phyloP scores from a whole-genome alignment of 2,888 invertebrate species.

The Gnatocerus cornutus region DNA sequence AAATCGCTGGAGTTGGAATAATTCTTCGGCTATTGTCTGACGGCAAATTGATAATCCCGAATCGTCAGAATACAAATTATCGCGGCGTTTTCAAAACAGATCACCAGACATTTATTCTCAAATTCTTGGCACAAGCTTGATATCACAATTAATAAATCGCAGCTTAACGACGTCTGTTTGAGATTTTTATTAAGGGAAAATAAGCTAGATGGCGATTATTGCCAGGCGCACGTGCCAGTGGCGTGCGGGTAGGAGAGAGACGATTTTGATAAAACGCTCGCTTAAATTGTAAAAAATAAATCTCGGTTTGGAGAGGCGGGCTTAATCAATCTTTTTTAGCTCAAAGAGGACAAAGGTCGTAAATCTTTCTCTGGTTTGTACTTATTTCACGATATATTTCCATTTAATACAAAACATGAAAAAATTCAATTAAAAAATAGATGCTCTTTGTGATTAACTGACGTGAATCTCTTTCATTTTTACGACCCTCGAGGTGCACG shows the following conservation, averaged over 20 bases:
- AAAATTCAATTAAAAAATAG: too few species aligned
- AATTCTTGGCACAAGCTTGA: slow-evolving; percentile 16
- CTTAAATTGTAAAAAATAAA: slow-evolving; percentile 4
- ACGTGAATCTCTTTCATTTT: too few species aligned
- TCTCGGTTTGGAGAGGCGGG: slow-evolving; percentile 4
- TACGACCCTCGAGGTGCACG: too few species aligned
- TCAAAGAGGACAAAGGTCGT: slow-evolving; percentile 1
- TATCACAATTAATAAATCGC: slow-evolving; percentile 42
- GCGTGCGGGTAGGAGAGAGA: background rate
- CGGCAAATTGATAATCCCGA: slow-evolving; percentile 23
- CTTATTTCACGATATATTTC: background rate
- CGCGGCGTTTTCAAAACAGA: slow-evolving; percentile 14
- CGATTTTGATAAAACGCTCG: background rate
- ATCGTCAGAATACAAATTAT: slow-evolving; percentile 29
- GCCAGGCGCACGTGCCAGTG: slow-evolving; percentile 4
- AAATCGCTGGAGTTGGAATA: slow-evolving; percentile 39
- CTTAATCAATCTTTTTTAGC: slow-evolving; percentile 1
- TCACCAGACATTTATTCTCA: slow-evolving; percentile 8
- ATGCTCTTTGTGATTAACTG: too few species aligned
- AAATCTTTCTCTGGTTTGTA: background rate
- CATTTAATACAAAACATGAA: background rate
- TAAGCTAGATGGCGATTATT: slow-evolving; percentile 26
- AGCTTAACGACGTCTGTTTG: slow-evolving; percentile 40
- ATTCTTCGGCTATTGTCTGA: slow-evolving; percentile 33
- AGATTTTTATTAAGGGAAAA: slow-evolving; percentile 43